These are phyloP conservation scores for Bombus sibiricus DNA, from an alignment of 1,140 invertebrate genomes.

Conservation along the genomic window DNA sequence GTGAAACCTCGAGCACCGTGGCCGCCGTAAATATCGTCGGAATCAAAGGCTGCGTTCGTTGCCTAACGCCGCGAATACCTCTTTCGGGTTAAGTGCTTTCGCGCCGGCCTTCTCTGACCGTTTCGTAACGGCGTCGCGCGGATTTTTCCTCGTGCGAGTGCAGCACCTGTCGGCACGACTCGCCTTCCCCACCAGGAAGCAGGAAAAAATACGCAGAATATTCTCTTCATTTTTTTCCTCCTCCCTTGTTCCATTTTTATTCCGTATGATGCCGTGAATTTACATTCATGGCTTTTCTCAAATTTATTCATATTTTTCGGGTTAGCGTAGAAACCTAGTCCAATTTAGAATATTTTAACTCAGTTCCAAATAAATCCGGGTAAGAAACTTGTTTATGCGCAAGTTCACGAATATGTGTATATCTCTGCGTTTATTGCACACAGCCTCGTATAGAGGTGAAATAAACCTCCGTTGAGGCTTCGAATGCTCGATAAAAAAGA, in stretches of 20 bases:
- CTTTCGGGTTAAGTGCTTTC: conserved; percentile 39
- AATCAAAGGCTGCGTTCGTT: conserved; percentile 60
- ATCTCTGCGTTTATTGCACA: too few relatives aligned
- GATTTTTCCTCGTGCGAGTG: neutral
- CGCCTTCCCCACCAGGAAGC: neutral
- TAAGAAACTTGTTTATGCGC: too few relatives aligned
- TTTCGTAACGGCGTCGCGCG: conserved; percentile 29
- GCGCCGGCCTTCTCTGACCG: conserved; percentile 6
- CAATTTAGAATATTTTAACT: too few relatives aligned
- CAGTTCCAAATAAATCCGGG: too few relatives aligned
- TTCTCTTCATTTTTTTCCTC: neutral
- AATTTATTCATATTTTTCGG: too few relatives aligned
- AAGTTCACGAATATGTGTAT: too few relatives aligned
- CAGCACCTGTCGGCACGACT: neutral
- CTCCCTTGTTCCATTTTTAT: neutral
- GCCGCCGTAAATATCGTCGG: conserved; percentile 59
- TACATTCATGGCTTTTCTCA: too few relatives aligned
- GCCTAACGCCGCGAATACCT: conserved; percentile 42
- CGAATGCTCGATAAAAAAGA: neutral
- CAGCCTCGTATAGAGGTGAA: neutral
- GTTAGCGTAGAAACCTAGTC: too few relatives aligned
- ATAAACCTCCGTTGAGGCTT: neutral
- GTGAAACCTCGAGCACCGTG: conserved; percentile 60
- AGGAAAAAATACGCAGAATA: too few relatives aligned
- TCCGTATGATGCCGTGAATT: too few relatives aligned